Percentiles rank a stretch among this genome's conserved stretches.
Conservation (phyloP, 1,140 invertebrate species). For the Zaprionus kolodkinae region DNA sequence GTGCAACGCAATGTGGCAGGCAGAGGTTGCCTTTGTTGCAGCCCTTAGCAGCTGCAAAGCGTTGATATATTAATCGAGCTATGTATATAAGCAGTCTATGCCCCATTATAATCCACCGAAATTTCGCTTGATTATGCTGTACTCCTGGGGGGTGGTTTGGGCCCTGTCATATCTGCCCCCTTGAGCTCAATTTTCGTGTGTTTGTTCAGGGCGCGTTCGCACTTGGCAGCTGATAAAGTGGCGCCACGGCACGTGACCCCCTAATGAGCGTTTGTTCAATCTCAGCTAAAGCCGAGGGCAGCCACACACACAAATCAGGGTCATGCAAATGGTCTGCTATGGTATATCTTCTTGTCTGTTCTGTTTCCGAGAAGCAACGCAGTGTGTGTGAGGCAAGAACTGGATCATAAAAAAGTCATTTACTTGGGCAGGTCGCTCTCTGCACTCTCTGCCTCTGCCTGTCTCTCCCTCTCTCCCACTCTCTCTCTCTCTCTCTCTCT, state of each 20-base stretch:
- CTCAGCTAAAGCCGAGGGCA: background rate
- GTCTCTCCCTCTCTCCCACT: background rate
- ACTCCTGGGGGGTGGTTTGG: constrained; percentile 10
- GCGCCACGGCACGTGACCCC: constrained; percentile 53
- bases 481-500: background rate
- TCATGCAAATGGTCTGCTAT: constrained; percentile 45
- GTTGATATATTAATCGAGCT: constrained; percentile 39
- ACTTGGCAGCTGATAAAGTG: constrained; percentile 51
- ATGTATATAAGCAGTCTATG: background rate
- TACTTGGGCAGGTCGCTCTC: constrained; percentile 17
- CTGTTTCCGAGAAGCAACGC: constrained; percentile 23
- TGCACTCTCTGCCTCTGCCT: background rate
- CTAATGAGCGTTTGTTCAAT: constrained; percentile 61
- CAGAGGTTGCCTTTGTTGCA: background rate
- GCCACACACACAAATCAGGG: background rate
- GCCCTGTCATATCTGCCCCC: constrained; percentile 32
- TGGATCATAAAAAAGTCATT: constrained; percentile 58
- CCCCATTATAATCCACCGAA: background rate
- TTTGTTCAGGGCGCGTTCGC: constrained; percentile 38
- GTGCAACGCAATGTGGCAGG: constrained; percentile 41
- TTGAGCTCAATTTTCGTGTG: constrained; percentile 41
- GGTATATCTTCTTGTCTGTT: background rate
- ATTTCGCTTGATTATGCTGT: constrained; percentile 37
- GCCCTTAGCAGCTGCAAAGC: constrained; percentile 10
- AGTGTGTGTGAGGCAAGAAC: constrained; percentile 41